phyloP scores from a whole-genome alignment of 2,113 vertebrate genomes.

The Actinemys pallida region DNA sequence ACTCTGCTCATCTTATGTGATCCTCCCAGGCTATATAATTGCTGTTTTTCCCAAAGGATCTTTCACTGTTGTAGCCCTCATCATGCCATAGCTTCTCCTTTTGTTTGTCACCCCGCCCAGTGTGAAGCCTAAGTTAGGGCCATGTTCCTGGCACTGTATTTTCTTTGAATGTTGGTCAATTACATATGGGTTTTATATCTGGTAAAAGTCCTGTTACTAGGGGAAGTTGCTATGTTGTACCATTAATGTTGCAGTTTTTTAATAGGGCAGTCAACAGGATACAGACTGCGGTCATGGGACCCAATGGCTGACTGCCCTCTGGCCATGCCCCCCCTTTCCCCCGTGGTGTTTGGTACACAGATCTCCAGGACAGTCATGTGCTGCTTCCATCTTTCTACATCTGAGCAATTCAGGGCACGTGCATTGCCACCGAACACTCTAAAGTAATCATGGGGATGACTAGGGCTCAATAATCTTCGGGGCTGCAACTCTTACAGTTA shows the following conservation, averaged over 20 bases:
- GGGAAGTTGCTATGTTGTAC: background rate
- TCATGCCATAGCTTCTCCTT: background rate
- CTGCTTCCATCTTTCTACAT: background rate
- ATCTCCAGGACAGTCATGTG: background rate
- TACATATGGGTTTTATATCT: background rate
- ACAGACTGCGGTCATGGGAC: background rate
- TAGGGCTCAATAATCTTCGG: background rate
- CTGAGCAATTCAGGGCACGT: background rate
- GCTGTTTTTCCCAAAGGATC: background rate
- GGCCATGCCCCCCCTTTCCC: accelerated
- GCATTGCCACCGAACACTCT: background rate
- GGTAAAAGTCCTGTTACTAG: background rate
- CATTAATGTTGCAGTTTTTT: background rate
- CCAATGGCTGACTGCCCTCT: background rate
- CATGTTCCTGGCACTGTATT: background rate
- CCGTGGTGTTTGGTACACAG: background rate
- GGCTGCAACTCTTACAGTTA: background rate
- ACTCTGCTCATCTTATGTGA: accelerated
- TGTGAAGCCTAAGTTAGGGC: background rate
- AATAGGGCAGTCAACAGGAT: background rate
- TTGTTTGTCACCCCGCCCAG: background rate
- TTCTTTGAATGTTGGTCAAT: background rate
- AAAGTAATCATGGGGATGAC: background rate
- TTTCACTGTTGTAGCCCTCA: background rate
- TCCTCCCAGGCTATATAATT: background rate